Evolutionary conservation across 1,140 invertebrate genomes (phyloP).

Genomic region (Helicoverpa armigera): DNA sequence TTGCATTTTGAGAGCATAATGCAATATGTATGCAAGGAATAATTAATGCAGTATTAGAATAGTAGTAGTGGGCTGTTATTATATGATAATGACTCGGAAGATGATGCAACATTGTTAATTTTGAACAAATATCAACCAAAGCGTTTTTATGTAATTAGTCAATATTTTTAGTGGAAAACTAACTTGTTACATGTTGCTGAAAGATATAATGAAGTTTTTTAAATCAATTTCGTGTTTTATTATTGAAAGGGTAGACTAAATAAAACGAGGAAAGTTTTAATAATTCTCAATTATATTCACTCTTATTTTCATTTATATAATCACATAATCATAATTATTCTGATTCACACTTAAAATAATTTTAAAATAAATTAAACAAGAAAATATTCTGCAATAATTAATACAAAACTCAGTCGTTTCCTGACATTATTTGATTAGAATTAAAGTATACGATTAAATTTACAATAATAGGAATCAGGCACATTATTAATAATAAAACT

Average conservation of each 20-base stretch:
- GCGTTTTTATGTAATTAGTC: not conserved
- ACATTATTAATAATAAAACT: constrained; percentile 78
- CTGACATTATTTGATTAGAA: constrained; percentile 84
- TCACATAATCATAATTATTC: constrained; percentile 86
- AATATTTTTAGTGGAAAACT: not conserved
- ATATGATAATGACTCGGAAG: not conserved
- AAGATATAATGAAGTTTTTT: constrained; percentile 11
- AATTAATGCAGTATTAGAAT: constrained; percentile 21
- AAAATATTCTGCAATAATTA: constrained; percentile 84
- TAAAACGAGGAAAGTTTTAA: constrained; percentile 58
- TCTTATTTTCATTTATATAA: constrained; percentile 83
- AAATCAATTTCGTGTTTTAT: constrained; percentile 9
- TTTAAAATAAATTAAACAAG: constrained; percentile 85
- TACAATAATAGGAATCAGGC: constrained; percentile 85
- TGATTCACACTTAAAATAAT: constrained; percentile 84
- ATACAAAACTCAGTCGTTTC: constrained; percentile 84
- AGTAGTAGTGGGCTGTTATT: not conserved
- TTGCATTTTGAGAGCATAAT: not conserved
- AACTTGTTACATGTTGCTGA: not conserved
- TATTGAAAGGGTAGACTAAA: not conserved
- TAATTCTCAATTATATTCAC: constrained; percentile 80
- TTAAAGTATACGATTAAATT: constrained; percentile 83
- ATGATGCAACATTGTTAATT: not conserved
- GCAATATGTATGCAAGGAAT: not conserved
- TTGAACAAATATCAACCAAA: constrained; percentile 22